Conservation (phyloP, 2,888 invertebrate genomes). For the Palloptera scutellata region DNA sequence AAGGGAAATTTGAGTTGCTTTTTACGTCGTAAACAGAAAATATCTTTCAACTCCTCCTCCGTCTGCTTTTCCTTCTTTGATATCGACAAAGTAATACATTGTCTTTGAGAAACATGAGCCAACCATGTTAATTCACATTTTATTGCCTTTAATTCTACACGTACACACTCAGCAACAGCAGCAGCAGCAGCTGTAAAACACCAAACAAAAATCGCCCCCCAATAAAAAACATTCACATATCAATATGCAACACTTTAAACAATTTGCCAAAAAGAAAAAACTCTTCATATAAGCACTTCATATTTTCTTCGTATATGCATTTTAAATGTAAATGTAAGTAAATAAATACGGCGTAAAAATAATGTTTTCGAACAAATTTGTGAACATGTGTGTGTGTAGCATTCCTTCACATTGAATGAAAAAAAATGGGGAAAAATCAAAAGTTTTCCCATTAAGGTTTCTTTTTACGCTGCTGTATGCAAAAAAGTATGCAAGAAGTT, state of each 20-base stretch:
- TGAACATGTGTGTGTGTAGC: no score
- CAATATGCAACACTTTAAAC: conserved; percentile 22
- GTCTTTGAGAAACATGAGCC: no score
- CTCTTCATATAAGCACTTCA: not conserved
- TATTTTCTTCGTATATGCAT: not conserved
- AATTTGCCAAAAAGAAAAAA: not conserved
- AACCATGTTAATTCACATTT: not conserved
- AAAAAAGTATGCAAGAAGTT: no score
- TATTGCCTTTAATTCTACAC: not conserved
- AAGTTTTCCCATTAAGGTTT: conserved; percentile 58
- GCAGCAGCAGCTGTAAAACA: not conserved
- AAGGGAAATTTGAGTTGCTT: no score
- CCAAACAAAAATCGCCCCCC: no score
- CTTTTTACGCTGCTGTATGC: not conserved
- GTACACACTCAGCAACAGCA: not conserved
- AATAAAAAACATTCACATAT: not conserved
- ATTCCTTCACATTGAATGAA: not conserved
- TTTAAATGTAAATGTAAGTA: not conserved
- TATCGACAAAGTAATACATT: no score
- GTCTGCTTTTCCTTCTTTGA: no score
- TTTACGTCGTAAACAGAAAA: no score
- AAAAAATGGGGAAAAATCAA: conserved; percentile 40
- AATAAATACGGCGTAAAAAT: conserved; percentile 17
- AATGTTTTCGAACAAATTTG: no score
- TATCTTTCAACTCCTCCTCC: no score